A percentile compares a stretch with the other conserved stretches of the same genome.
phyloP scores from a whole-genome alignment of 92 coral and sea anemone species.

The Pocillopora meandrina region DNA sequence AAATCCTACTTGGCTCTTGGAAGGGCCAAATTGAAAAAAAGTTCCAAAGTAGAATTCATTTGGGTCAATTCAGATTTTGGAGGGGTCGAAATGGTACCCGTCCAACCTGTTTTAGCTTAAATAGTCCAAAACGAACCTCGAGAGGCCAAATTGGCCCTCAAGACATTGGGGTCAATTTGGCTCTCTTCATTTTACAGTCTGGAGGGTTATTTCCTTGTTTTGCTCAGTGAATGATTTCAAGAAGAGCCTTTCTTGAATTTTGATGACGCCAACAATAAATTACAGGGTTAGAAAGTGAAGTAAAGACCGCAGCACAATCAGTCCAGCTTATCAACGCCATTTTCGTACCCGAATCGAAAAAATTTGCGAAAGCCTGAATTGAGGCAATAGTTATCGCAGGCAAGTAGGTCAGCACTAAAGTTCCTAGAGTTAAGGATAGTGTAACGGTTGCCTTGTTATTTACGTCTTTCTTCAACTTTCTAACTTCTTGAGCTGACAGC shows the following conservation, averaged over 20 bases:
- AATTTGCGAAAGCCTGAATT: not conserved
- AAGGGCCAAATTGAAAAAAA: too few species aligned
- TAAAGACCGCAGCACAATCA: too few species aligned
- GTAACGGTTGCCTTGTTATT: constrained; percentile 4
- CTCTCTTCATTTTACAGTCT: too few species aligned
- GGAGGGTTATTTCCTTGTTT: not conserved
- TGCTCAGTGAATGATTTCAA: not conserved
- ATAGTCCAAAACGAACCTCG: too few species aligned
- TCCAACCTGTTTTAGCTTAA: too few species aligned
- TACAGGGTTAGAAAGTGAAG: not conserved
- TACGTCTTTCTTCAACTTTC: not conserved
- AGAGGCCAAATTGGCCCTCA: too few species aligned
- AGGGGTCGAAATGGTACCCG: too few species aligned
- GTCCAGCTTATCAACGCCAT: not conserved
- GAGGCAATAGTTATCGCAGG: not conserved
- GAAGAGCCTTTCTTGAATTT: not conserved
- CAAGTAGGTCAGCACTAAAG: constrained; percentile 4
- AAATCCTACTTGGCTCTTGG: too few species aligned
- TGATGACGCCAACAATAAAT: not conserved
- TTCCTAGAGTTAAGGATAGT: not conserved
- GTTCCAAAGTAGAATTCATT: too few species aligned
- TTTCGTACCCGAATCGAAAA: not conserved
- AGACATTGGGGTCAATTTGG: too few species aligned
- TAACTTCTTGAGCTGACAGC: not conserved
- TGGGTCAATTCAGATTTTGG: too few species aligned